Conservation (phyloP, 2,888 invertebrate species). For the Zygaena filipendulae region DNA sequence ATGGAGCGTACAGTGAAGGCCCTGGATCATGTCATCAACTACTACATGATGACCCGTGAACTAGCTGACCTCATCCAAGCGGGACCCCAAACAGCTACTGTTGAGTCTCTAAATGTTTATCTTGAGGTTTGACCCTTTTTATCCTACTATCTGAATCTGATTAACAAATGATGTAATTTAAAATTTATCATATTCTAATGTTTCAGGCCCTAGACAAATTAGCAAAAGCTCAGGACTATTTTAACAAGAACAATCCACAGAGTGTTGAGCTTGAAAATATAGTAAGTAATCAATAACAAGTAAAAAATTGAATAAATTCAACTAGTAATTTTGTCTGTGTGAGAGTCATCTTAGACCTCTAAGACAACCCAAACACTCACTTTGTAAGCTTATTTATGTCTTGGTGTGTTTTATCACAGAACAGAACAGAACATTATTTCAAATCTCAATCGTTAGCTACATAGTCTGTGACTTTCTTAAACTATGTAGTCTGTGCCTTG, state of each 20-base stretch:
- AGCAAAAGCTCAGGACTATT: slow-evolving; percentile 89
- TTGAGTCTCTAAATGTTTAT: slow-evolving; percentile 63
- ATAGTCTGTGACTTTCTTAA: no score
- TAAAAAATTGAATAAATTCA: slow-evolving; percentile 2
- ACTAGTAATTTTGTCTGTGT: no score
- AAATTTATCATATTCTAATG: not conserved
- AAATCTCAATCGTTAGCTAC: no score
- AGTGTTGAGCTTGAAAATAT: slow-evolving; percentile 95
- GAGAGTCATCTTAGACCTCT: no score
- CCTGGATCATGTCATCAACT: slow-evolving; percentile 93
- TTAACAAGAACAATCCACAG: slow-evolving; percentile 91
- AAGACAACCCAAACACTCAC: no score
- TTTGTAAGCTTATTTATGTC: no score
- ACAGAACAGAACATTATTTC: no score
- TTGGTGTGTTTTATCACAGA: no score
- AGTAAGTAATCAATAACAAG: slow-evolving; percentile 61
- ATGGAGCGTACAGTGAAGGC: slow-evolving; percentile 89
- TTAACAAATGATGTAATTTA: no score
- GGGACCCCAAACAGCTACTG: slow-evolving; percentile 77
- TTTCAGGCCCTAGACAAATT: slow-evolving; percentile 84
- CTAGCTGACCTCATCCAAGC: slow-evolving; percentile 87
- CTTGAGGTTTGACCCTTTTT: no score
- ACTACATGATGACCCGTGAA: slow-evolving; percentile 94
- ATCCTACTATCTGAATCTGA: slow-evolving; percentile 17
- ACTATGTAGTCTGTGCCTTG: no score